phyloP scores from a whole-genome alignment of 2,888 invertebrate species.

The Hydrotaea cyrtoneurina region DNA sequence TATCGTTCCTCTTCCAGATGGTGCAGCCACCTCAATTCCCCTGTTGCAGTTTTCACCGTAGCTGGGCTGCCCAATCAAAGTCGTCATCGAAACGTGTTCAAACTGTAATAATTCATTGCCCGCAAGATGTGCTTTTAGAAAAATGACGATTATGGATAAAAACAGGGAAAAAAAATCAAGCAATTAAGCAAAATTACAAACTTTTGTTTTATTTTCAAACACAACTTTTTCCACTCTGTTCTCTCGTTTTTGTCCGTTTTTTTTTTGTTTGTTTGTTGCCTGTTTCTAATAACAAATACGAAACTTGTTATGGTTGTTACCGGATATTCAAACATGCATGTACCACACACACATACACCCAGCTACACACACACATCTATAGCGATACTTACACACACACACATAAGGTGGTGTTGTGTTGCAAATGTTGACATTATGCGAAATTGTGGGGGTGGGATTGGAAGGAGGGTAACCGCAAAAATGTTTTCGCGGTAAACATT shows the following conservation, averaged over 20 bases:
- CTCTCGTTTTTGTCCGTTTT: background rate
- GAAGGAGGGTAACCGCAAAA: conserved; percentile 66
- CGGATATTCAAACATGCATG: conserved; percentile 60
- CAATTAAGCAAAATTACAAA: conserved; percentile 37
- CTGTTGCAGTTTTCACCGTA: too few species aligned
- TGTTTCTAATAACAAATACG: conserved; percentile 43
- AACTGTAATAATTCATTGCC: background rate
- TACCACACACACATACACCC: conserved; percentile 48
- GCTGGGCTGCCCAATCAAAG: background rate
- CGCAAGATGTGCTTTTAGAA: background rate
- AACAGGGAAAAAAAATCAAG: background rate
- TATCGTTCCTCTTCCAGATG: too few species aligned
- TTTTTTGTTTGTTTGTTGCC: conserved; percentile 25
- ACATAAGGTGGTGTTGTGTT: conserved; percentile 6
- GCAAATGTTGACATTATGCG: conserved; percentile 33
- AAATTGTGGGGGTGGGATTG: conserved; percentile 15
- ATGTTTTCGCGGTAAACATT: conserved; percentile 71
- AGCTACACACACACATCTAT: conserved; percentile 18
- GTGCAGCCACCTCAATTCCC: too few species aligned
- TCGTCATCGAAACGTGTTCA: background rate
- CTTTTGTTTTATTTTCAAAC: conserved; percentile 37
- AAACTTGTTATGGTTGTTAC: conserved; percentile 47
- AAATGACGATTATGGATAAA: conserved; percentile 28
- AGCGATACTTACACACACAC: background rate
- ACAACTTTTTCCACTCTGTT: conserved; percentile 22